Percentiles rank a stretch among this genome's conserved stretches.
These are phyloP conservation scores for Daktulosphaira vitifoliae DNA, from an alignment of 1,140 invertebrate genomes.

Conservation along the genomic window DNA sequence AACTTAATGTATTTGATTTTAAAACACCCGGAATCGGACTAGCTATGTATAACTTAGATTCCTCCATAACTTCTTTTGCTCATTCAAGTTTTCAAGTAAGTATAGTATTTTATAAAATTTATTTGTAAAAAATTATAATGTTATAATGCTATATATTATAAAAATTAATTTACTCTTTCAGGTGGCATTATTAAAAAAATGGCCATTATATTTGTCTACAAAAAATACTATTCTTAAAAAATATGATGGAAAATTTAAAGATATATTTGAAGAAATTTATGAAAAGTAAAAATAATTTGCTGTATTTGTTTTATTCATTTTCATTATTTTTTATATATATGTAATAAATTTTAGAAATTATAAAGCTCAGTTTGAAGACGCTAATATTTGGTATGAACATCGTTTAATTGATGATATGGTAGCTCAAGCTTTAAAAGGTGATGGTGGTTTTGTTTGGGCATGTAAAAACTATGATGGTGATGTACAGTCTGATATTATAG, in stretches of 20 bases:
- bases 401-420: slow-evolving; percentile 91
- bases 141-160: not conserved
- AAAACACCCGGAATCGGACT: slow-evolving; percentile 66
- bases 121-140: slow-evolving; percentile 5
- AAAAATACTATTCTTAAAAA: slow-evolving; percentile 87
- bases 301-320: slow-evolving; percentile 30
- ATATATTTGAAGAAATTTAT: slow-evolving; percentile 85
- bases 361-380: slow-evolving; percentile 63
- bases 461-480: slow-evolving; percentile 91
- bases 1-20: slow-evolving; percentile 39
- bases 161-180: slow-evolving; percentile 40
- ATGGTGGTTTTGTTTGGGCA: slow-evolving; percentile 83
- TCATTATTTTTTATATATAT: not conserved
- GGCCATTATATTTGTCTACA: slow-evolving; percentile 77
- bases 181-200: slow-evolving; percentile 69
- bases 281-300: slow-evolving; percentile 66
- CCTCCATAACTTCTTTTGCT: slow-evolving; percentile 73
- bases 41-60: slow-evolving; percentile 85
- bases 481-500: slow-evolving; percentile 81
- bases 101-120: not conserved
- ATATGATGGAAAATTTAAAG: slow-evolving; percentile 88
- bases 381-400: slow-evolving; percentile 83
- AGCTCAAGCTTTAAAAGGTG: slow-evolving; percentile 75
- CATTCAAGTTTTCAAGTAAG: slow-evolving; percentile 68
- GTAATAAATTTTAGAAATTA: slow-evolving; percentile 53